Base-by-base conservation (phyloP, 1,140 invertebrate genomes). In the Drosophila grimshawi region DNA sequence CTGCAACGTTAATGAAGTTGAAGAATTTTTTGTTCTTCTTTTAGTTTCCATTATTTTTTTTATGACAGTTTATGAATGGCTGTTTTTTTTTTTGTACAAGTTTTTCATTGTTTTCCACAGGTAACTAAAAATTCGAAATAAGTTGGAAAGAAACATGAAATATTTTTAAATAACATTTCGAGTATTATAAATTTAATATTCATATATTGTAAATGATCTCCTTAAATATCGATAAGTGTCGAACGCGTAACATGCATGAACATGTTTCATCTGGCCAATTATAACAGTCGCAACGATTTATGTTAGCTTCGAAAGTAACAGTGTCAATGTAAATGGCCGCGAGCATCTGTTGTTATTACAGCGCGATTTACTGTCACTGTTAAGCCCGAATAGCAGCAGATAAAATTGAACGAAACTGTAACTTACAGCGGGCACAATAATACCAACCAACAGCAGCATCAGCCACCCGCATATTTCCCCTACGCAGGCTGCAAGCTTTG, bases 1-100 rank as follows among this genome's bases (percentile, higher is more conserved):
- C 70, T 59, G 66, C 80, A 41, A 63, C 85, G 83, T 81, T 86
- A 88, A 88, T 88, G 83, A 88, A 88, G 85, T 88, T 82, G 69
- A 88, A 78, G 77, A 64, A 75, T 74, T 69, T 89, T 86, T 74
- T 81, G 29, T 69, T 19, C 19, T 62, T 74, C 71, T 53, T 48
- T 64, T 61, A 68, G 68, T 60, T 64, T 64, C 57, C 68, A 81
- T 55, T 77, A 48, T 51, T 74, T 86, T 72, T 73, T 66, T 60
- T 67, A n/a, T 59, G 32, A 27, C 64, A 49, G 39, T 53, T 51
- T 71, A 75, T 68, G 45, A 29, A 8, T 10, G 4, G 43, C 4
- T 48, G 53, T 48, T 64, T 59, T 57, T 56, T 56, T 71, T 59
- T 57, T 56, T 56, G 52, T 71, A 2, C 7, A 45, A 43, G 32